Conservation (phyloP, 1,140 invertebrate species). For the Bombus balteatus region DNA sequence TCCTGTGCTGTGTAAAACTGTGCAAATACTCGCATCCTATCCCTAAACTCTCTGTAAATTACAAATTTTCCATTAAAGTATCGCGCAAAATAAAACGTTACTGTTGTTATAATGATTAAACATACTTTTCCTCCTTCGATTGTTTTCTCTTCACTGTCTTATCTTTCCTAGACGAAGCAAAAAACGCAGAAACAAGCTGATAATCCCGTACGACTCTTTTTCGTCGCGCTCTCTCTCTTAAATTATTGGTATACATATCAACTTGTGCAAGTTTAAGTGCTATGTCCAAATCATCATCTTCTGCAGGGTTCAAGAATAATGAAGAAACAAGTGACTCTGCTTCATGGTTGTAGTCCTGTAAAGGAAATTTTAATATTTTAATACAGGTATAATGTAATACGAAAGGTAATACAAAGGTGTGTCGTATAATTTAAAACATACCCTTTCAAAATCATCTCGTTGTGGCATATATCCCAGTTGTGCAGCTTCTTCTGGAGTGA, state of each 20-base stretch:
- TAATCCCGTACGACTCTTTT: constrained; percentile 94
- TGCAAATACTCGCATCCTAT: constrained; percentile 92
- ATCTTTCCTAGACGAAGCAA: constrained; percentile 84
- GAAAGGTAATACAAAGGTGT: neutral
- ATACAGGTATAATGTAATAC: neutral
- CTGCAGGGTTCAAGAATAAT: constrained; percentile 88
- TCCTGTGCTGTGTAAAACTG: constrained; percentile 94
- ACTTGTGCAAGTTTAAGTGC: constrained; percentile 87
- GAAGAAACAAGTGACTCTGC: constrained; percentile 94
- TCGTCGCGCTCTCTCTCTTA: constrained; percentile 92
- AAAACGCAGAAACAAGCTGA: constrained; percentile 92
- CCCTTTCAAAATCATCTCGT: constrained; percentile 97
- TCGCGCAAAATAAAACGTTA: constrained; percentile 15
- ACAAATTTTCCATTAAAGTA: constrained; percentile 14
- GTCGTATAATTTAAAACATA: constrained; percentile 71
- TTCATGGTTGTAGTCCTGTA: constrained; percentile 94
- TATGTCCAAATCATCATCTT: constrained; percentile 95
- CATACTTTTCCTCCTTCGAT: constrained; percentile 89
- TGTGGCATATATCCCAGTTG: constrained; percentile 98
- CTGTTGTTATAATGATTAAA: constrained; percentile 31
- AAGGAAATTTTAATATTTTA: constrained; percentile 32
- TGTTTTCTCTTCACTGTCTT: constrained; percentile 85
- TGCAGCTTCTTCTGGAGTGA: constrained; percentile 91
- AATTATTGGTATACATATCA: constrained; percentile 93
- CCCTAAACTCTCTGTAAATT: constrained; percentile 87